Evolutionary conservation across 2,888 invertebrate genomes (phyloP).

Genomic region (Drosophila longiperda): DNA sequence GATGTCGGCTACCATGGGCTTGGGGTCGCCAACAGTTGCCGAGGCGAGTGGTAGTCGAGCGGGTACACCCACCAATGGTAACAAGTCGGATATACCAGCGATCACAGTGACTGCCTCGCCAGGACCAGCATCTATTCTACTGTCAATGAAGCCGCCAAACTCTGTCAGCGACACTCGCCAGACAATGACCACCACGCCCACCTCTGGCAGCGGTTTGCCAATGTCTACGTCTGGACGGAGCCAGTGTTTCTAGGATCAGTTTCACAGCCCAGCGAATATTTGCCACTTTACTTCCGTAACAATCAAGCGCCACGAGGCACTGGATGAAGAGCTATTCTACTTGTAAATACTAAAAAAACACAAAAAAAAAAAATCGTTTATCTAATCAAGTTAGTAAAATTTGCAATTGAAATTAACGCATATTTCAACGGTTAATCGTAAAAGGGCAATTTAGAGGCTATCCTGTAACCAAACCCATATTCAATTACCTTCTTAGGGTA

Average conservation of each 20-base stretch:
- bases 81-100: conserved; percentile 77
- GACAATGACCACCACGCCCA: conserved; percentile 49
- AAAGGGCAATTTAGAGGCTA: conserved; percentile 55
- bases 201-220: conserved; percentile 60
- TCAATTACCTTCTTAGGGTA: conserved; percentile 25
- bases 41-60: conserved; percentile 59
- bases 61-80: conserved; percentile 67
- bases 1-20: conserved; percentile 78
- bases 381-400: conserved; percentile 54
- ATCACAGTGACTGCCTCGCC: conserved; percentile 80
- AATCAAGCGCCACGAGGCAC: conserved; percentile 16
- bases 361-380: conserved; percentile 31
- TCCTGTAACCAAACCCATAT: conserved; percentile 41
- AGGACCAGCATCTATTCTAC: conserved; percentile 62
- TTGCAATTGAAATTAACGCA: conserved; percentile 41
- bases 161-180: conserved; percentile 24
- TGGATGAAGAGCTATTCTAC: conserved; percentile 74
- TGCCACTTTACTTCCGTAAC: conserved; percentile 16
- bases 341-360: conserved; percentile 73
- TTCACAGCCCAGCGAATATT: conserved; percentile 3
- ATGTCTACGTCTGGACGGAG: conserved; percentile 80
- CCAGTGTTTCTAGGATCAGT: conserved; percentile 83
- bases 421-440: conserved; percentile 52
- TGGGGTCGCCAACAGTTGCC: conserved; percentile 56
- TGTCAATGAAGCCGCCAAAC: conserved; percentile 67